Evolutionary conservation across 1,140 invertebrate species (phyloP).

Genomic region (Sitophilus oryzae): DNA sequence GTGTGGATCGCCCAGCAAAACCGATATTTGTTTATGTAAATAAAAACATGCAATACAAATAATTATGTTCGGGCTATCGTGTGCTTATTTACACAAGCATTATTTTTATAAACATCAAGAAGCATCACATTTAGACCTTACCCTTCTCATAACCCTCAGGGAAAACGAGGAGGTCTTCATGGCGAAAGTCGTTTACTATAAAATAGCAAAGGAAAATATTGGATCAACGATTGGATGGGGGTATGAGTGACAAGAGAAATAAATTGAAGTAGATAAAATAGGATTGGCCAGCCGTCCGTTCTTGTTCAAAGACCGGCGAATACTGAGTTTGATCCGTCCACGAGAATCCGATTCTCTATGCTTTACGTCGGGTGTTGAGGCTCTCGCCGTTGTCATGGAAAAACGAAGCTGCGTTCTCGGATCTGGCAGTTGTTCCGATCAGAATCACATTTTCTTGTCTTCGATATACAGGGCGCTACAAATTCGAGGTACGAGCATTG

Average conservation of each 20-base stretch:
- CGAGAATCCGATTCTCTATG: neutral
- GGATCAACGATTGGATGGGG: no score
- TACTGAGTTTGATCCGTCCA: conserved; percentile 11
- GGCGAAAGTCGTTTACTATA: no score
- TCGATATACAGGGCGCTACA: no score
- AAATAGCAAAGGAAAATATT: neutral
- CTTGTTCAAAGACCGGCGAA: conserved; percentile 11
- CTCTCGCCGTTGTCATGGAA: conserved; percentile 15
- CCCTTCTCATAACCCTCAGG: conserved; percentile 69
- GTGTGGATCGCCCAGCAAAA: no score
- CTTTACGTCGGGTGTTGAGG: conserved; percentile 14
- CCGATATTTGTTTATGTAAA: neutral
- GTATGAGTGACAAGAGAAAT: no score
- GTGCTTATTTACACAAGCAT: conserved; percentile 1
- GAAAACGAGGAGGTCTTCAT: conserved; percentile 78
- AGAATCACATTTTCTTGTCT: neutral
- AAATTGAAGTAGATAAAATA: conserved; percentile 3
- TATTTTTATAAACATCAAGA: conserved; percentile 6
- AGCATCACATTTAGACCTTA: conserved; percentile 47
- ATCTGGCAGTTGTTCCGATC: neutral
- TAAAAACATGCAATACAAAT: neutral
- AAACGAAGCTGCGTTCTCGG: conserved; percentile 12
- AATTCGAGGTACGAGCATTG: no score
- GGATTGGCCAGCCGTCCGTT: neutral
- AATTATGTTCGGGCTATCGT: neutral